Base-by-base conservation (phyloP, 2,113 vertebrate species). In the Coptodon bakossiorum region DNA sequence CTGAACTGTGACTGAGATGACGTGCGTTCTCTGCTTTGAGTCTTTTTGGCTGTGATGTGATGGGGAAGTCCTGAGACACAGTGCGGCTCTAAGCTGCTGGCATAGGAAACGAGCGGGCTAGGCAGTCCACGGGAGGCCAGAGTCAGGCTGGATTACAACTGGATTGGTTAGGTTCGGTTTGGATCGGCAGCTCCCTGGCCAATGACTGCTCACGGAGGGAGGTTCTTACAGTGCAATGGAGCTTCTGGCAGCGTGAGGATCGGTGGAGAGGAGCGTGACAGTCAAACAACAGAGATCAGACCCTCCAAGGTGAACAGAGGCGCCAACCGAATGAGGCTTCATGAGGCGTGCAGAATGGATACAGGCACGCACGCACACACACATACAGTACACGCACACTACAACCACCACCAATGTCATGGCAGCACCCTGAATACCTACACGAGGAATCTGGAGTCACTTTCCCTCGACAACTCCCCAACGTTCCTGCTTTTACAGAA, bases 1-100 rank as follows among this genome's bases (percentile, higher is more conserved):
- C 93, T 90, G 89, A 93, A 86, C 91, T 89, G 93, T 85, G 90
- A 88, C 89, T 87, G 93, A 86, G 92, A 93, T 93, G 95, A 87
- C 87, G 73, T 82, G 92, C 88, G 84, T 91, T 92, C 92, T 91
- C 93, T 94, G 93, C 89, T 94, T 92, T 92, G 87, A 96, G 95
- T 95, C 93, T 93, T 95, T 68, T 95, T 90, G 91, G 92, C 90
- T 93, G 92, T 93, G 93, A 94, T 94, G 95, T 79, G 91, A 95
- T 95, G 95, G 91, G 95, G 91, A 94, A 96, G 94, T 97, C 97
- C 96, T 97, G 97, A 97, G 96, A 97, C 96, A 96, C 96, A 95
- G 94, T 96, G 96, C 95, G 94, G 95, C 97, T 95, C 95, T 91
- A 93, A 96, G 95, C 95, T 96, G 93, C 94, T 94, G 93, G 95